Evolutionary conservation across 2,888 invertebrate genomes (phyloP), one percentile per base, ranked within the genome.

Genomic region (Amiota minor): DNA sequence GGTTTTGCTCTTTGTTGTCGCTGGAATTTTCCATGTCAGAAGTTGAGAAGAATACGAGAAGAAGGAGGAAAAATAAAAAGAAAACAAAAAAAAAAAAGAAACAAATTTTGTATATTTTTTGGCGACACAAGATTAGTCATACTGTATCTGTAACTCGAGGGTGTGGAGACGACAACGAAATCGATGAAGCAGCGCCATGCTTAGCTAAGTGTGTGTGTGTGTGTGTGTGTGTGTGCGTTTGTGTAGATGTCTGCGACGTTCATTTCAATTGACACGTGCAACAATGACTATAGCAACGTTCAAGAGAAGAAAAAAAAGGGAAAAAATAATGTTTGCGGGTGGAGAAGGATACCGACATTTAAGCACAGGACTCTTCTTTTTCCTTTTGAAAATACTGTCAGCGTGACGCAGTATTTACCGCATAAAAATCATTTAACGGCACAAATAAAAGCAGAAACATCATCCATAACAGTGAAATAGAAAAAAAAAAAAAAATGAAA

Each of bases 201-300:
- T 53, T 53, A 53, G 9, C 9, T 46, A 12, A 47, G 16, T 59
- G 12, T 12, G 46, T 65, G 47, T 49, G 70, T 16, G 46, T 64
- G 64, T 11, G 9, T 35, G 64, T 85, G 82, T 86, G 86, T 83
- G 84, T 55, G 45, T n/a, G 20, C 49, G 50, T 18, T 46, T 67
- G 35, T 53, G 50, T 35, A 12, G 67, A 68, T 68, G 85, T 78
- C 81, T 71, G 82, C 81, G 79, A 87, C 86, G 84, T 82, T 87
- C 86, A 86, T 87, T 85, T 85, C 84, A 86, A 87, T 85, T 86
- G 84, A 85, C 84, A 85, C 84, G 87, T 85, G 84, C 84, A 87
- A 74, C 77, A 76, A 78, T 79, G 59, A 35, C 2, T 35, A 35
- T 35, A 6, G 18, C 70, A 59, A 46, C 70, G 59, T 45, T 18